Percentiles rank a stretch among this genome's conserved stretches.
Conservation (phyloP, 2,113 vertebrate species). For the Loxodonta africana region DNA sequence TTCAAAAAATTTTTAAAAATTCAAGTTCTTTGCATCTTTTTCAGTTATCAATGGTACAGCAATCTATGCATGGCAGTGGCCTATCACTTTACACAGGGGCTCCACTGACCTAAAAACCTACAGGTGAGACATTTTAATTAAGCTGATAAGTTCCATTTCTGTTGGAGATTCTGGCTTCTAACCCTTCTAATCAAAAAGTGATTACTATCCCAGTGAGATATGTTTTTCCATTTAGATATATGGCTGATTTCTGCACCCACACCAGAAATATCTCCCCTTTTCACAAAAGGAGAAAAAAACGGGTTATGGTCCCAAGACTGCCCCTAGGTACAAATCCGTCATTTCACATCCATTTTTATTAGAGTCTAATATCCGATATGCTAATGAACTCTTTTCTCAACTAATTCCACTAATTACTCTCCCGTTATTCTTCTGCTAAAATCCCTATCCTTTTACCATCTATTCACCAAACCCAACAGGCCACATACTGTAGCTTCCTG, state of each 20-base stretch:
- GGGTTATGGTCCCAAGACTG: neutral
- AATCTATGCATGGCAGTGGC: neutral
- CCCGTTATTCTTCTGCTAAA: slow-evolving; percentile 53
- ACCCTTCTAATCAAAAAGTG: slow-evolving; percentile 59
- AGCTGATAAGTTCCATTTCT: slow-evolving; percentile 32
- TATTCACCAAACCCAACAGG: slow-evolving; percentile 28
- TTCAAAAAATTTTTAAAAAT: neutral
- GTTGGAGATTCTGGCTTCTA: slow-evolving; percentile 35
- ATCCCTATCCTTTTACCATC: slow-evolving; percentile 45
- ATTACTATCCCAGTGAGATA: neutral
- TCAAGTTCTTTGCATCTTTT: neutral
- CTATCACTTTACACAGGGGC: neutral
- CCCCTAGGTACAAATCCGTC: slow-evolving; percentile 32
- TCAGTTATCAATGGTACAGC: neutral
- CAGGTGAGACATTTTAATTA: neutral
- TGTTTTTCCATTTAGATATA: slow-evolving; percentile 38
- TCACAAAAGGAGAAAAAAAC: neutral
- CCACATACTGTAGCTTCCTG: neutral
- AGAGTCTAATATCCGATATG: slow-evolving; percentile 1
- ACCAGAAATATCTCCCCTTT: slow-evolving; percentile 36
- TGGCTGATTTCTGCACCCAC: neutral
- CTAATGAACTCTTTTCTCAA: slow-evolving; percentile 66
- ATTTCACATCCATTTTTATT: slow-evolving; percentile 12
- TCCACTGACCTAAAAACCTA: slow-evolving; percentile 42
- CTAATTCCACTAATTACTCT: slow-evolving; percentile 69